A percentile compares a stretch with the other conserved stretches of the same genome.
phyloP scores from a whole-genome alignment of 35 echinoderm and acorn worm genomes.

The Acanthaster planci region DNA sequence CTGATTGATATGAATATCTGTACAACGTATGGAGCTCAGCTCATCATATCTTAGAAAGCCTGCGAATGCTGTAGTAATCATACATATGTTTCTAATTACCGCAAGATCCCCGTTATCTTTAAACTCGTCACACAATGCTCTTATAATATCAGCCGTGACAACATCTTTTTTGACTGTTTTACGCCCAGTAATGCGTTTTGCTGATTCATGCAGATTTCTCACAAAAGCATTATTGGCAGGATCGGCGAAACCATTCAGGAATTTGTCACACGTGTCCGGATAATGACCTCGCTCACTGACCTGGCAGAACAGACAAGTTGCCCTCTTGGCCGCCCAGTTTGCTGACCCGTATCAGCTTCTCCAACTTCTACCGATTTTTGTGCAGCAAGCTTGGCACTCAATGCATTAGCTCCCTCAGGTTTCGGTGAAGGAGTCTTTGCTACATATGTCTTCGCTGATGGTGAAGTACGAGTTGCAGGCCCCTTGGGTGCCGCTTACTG shows the following conservation, averaged over 20 bases:
- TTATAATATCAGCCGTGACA: background rate
- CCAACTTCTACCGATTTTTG: background rate
- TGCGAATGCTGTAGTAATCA: background rate
- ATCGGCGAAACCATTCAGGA: background rate
- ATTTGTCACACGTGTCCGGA: slow-evolving; percentile 13
- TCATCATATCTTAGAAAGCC: slow-evolving; percentile 30
- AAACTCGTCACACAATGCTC: background rate
- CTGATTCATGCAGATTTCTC: background rate
- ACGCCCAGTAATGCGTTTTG: background rate
- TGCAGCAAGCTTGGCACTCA: background rate
- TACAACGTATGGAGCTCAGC: background rate
- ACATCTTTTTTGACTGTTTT: background rate
- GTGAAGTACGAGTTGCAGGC: background rate
- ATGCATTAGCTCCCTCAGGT: background rate
- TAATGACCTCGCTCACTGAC: background rate
- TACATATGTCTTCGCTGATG: background rate
- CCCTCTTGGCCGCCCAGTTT: background rate
- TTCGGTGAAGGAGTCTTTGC: background rate
- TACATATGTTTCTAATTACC: background rate
- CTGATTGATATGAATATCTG: background rate
- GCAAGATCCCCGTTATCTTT: background rate
- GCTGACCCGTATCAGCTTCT: too few species aligned
- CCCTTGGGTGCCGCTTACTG: background rate
- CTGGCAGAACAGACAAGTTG: background rate
- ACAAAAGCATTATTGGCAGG: slow-evolving; percentile 17